phyloP scores from a whole-genome alignment of 1,140 invertebrate genomes.

The Pectinophora gossypiella region DNA sequence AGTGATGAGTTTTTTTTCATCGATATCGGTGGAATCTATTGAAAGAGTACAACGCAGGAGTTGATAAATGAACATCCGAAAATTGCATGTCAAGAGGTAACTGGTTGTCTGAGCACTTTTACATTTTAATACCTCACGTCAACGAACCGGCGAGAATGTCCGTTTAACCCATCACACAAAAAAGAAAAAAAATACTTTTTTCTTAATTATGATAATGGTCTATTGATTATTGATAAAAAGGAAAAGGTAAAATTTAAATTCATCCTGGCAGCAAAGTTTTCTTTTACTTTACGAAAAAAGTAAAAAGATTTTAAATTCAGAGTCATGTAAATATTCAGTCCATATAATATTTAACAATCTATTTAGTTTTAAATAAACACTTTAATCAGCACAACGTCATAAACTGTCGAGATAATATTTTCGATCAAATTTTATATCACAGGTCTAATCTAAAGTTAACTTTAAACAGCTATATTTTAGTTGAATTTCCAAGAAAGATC shows the following conservation, averaged over 20 bases:
- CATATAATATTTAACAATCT: not conserved
- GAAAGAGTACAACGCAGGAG: not conserved
- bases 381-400: not conserved
- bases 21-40: slow-evolving; percentile 14
- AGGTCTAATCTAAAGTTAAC: slow-evolving; percentile 16
- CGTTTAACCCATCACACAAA: slow-evolving; percentile 49
- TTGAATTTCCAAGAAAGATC: slow-evolving; percentile 16
- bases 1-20: slow-evolving; percentile 3
- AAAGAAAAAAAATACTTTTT: not conserved
- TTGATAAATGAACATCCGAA: slow-evolving; percentile 65
- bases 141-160: slow-evolving; percentile 25
- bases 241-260: too few relatives aligned
- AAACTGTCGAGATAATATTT: slow-evolving; percentile 8
- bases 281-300: too few relatives aligned
- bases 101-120: slow-evolving; percentile 49
- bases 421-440: slow-evolving; percentile 13
- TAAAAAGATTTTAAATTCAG: too few relatives aligned
- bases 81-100: slow-evolving; percentile 68
- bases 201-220: too few relatives aligned
- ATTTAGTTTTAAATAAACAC: not conserved
- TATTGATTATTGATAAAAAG: too few relatives aligned
- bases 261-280: too few relatives aligned
- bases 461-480: slow-evolving; percentile 17
- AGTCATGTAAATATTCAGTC: too few relatives aligned
- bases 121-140: slow-evolving; percentile 59